Percentiles rank a stretch among this genome's conserved stretches.
Evolutionary conservation across 1,140 invertebrate genomes (phyloP).

Genomic region (Neodiprion virginianus): DNA sequence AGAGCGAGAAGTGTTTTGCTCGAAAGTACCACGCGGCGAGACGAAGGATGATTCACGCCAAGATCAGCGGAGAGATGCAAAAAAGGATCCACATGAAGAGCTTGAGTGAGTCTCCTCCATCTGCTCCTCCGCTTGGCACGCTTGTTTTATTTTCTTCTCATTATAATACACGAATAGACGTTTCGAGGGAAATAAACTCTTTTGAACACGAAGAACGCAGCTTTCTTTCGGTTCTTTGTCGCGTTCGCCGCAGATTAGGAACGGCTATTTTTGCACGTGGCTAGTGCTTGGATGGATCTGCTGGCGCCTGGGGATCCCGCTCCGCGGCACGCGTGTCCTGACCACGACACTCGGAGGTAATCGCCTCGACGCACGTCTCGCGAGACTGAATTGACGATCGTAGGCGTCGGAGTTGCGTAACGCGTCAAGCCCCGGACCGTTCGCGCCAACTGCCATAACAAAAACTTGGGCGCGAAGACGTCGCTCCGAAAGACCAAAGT

Average conservation of each 20-base stretch:
- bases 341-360: not conserved
- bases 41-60: conserved; percentile 88
- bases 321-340: not conserved
- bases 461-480: conserved; percentile 2
- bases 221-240: no score
- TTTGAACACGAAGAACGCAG: not conserved
- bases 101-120: conserved; percentile 73
- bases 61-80: conserved; percentile 92
- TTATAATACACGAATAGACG: conserved; percentile 15
- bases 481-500: not conserved
- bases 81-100: conserved; percentile 81
- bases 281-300: not conserved
- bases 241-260: no score
- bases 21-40: conserved; percentile 87
- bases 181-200: not conserved
- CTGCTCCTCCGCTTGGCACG: not conserved
- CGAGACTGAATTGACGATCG: not conserved
- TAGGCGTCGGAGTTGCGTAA: not conserved
- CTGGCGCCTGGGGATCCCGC: not conserved
- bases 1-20: conserved; percentile 85
- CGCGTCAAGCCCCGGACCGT: not conserved
- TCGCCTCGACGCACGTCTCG: not conserved
- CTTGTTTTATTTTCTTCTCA: not conserved
- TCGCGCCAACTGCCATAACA: not conserved
- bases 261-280: no score